Base-by-base conservation (phyloP, 2,113 vertebrate species). In the Cryptomyrus ogoouensis region DNA sequence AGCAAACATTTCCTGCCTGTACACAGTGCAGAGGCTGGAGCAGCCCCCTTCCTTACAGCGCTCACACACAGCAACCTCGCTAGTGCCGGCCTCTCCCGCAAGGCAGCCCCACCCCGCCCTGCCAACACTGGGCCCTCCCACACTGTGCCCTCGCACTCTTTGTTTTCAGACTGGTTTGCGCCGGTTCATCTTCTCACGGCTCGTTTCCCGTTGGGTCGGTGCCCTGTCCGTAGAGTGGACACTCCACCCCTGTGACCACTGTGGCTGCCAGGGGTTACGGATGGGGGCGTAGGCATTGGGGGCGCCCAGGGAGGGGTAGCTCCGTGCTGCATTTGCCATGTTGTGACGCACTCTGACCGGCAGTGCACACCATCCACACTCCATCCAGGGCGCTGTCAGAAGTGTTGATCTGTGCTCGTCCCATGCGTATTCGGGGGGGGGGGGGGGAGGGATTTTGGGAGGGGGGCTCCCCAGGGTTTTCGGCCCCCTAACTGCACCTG, bases 1-100 rank as follows among this genome's bases (percentile, higher is more conserved):
- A 94, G 95, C 95, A 96, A 95, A 96, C 94, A 95, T 96, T 95
- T 96, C 95, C 95, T 95, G 93, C 91, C 93, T 93, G 95, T 94
- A 95, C 94, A 95, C 94, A 95, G 88, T 88, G 92, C 89, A 92
- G 92, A 93, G 89, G 92, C 91, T 91, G 93, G 92, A 94, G 94
- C 92, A 92, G 93, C 86, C 91, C 92, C 92, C 44, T 7, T 46
- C 44, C 42, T 87, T 46, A 21, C 49, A 8, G 50, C 21, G 0
- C 7, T 13, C 62, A 88, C 50, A 46, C 47, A 31, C 24, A 24
- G 13, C 24, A 1, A 2, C 53, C 83, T 49, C 27, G 44, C 74
- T 1, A 31, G 62, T 70, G 62, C 62, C 3, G 35, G 52, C 31
- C 88, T 31, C 80, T 47, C 47, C 70, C 49, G 35, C 49, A 8